These are phyloP conservation scores for Campylomormyrus tamandua DNA, from an alignment of 2,113 vertebrate genomes.

Conservation along the genomic window DNA sequence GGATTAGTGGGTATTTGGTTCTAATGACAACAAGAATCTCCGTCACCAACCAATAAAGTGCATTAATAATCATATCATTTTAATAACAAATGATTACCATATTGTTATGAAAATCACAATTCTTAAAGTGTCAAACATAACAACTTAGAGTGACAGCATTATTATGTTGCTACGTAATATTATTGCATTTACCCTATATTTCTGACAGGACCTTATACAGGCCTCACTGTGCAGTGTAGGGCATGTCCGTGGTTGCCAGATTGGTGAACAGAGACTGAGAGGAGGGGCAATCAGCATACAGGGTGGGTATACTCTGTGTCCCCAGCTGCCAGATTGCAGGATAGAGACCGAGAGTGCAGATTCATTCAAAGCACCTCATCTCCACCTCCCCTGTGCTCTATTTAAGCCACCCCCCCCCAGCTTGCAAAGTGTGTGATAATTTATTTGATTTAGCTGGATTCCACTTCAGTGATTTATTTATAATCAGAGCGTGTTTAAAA, in stretches of 20 bases:
- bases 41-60: not conserved
- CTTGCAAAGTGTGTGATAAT: not conserved
- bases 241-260: not conserved
- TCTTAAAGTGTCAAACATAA: not conserved
- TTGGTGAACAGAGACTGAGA: not conserved
- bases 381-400: not conserved
- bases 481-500: not conserved
- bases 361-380: not conserved
- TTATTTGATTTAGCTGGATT: not conserved
- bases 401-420: not conserved
- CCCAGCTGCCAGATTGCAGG: not conserved
- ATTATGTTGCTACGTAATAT: not conserved
- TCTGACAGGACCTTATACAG: not conserved
- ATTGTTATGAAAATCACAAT: not conserved
- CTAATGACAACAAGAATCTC: not conserved
- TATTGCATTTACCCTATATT: not conserved
- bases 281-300: not conserved
- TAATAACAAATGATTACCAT: not conserved
- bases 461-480: constrained; percentile 8
- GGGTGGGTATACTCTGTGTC: not conserved
- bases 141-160: not conserved
- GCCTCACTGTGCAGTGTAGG: not conserved
- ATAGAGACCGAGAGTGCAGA: not conserved
- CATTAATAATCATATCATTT: not conserved
- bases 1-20: not conserved